Evolutionary conservation across 2,113 vertebrate species (phyloP).

Genomic region (Centrocercus urophasianus): DNA sequence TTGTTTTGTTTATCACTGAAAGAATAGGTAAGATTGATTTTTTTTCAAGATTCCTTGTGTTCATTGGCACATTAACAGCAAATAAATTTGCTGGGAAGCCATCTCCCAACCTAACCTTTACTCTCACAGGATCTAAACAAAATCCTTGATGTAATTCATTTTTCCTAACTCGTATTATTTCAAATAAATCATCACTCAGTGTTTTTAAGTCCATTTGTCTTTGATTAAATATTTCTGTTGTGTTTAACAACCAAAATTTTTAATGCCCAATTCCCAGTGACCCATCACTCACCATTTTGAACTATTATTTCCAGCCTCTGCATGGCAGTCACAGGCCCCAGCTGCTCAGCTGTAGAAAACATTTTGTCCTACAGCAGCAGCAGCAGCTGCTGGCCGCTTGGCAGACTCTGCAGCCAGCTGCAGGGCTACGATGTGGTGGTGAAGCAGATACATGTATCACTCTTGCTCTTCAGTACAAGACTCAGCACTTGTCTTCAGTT

Average conservation of each 20-base stretch:
- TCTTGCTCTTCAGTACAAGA: not conserved
- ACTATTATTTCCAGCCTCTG: not conserved
- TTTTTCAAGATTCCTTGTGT: not conserved
- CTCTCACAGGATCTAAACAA: not conserved
- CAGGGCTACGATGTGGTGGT: rapidly evolving
- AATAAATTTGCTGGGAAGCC: not conserved
- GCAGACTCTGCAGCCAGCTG: slow-evolving; percentile 15
- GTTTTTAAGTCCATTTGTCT: not conserved
- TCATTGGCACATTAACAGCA: not conserved
- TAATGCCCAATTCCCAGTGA: not conserved
- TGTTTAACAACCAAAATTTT: not conserved
- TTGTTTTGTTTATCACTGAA: not conserved
- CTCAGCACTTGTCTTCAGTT: not conserved
- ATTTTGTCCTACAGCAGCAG: slow-evolving; percentile 17
- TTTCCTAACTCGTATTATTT: not conserved
- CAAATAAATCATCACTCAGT: not conserved
- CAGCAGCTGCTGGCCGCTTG: not conserved
- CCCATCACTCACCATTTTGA: not conserved
- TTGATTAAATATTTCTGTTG: not conserved
- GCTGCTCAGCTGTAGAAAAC: slow-evolving; percentile 28
- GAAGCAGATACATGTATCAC: rapidly evolving
- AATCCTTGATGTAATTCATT: rapidly evolving
- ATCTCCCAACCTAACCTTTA: rapidly evolving
- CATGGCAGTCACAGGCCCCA: not conserved
- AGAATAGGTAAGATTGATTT: not conserved